Evolutionary conservation across 2,888 invertebrate genomes (phyloP).

Genomic region (Machimus rusticus): DNA sequence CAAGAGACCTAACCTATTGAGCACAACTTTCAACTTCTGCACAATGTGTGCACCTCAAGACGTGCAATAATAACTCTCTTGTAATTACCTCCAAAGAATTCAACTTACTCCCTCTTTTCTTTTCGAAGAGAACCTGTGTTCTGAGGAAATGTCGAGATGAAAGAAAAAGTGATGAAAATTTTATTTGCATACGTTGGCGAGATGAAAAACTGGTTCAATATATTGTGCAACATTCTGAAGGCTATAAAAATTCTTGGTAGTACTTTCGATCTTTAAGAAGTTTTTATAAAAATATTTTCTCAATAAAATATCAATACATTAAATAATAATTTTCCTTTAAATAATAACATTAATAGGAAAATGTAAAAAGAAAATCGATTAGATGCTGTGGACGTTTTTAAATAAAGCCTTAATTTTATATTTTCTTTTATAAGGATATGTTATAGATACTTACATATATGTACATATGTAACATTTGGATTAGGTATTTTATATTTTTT

Average conservation of each 20-base stretch:
- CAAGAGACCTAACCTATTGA: conserved; percentile 16
- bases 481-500: too few relatives aligned
- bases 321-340: too few relatives aligned
- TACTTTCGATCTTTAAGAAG: too few relatives aligned
- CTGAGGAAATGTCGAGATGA: background rate
- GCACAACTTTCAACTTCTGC: conserved; percentile 27
- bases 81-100: background rate
- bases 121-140: background rate
- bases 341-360: too few relatives aligned
- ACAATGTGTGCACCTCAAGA: background rate
- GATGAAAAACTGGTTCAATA: background rate
- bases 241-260: too few relatives aligned
- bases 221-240: background rate
- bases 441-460: too few relatives aligned
- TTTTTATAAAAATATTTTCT: too few relatives aligned
- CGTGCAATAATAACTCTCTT: background rate
- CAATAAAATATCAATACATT: too few relatives aligned
- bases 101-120: background rate
- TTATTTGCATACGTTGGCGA: background rate
- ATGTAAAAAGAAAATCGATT: too few relatives aligned
- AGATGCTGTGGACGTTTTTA: background rate
- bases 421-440: too few relatives aligned
- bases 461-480: too few relatives aligned
- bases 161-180: background rate
- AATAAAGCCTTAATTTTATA: background rate